These are phyloP conservation scores for Dermolepida albohirtum DNA, from an alignment of 2,888 invertebrate genomes.

Conservation along the genomic window DNA sequence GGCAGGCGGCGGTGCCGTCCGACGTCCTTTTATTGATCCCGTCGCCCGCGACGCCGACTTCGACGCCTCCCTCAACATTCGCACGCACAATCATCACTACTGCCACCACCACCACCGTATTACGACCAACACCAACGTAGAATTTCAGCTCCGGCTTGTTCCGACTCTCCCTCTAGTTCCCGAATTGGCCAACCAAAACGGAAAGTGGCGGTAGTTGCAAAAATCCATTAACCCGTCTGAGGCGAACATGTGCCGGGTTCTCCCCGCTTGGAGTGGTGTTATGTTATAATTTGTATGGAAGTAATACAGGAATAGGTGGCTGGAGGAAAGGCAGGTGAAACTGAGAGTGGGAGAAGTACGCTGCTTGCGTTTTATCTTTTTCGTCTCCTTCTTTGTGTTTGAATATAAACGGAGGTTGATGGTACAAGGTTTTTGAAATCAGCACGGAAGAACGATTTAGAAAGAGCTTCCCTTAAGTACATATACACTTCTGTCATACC, in stretches of 20 bases:
- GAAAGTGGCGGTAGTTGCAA: constrained; percentile 7
- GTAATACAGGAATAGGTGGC: background rate
- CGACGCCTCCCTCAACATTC: constrained; percentile 56
- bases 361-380: background rate
- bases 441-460: background rate
- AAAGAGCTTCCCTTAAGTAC: background rate
- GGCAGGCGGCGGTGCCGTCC: constrained; percentile 33
- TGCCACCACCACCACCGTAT: constrained; percentile 69
- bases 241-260: constrained; percentile 7
- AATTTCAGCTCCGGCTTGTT: background rate
- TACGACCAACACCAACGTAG: constrained; percentile 4
- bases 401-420: background rate
- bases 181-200: constrained; percentile 19
- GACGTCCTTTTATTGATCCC: constrained; percentile 53
- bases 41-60: constrained; percentile 48
- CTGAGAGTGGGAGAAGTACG: background rate
- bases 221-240: constrained; percentile 33
- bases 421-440: constrained; percentile 22
- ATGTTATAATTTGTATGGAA: constrained; percentile 15
- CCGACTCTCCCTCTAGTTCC: background rate
- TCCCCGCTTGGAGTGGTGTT: constrained; percentile 13
- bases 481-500: background rate
- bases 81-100: constrained; percentile 61
- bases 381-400: background rate
- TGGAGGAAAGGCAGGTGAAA: constrained; percentile 15